A percentile compares a stretch with the other conserved stretches of the same genome.
These are phyloP conservation scores for Falco columbarius DNA, from an alignment of 2,797 vertebrate species.

Conservation along the genomic window DNA sequence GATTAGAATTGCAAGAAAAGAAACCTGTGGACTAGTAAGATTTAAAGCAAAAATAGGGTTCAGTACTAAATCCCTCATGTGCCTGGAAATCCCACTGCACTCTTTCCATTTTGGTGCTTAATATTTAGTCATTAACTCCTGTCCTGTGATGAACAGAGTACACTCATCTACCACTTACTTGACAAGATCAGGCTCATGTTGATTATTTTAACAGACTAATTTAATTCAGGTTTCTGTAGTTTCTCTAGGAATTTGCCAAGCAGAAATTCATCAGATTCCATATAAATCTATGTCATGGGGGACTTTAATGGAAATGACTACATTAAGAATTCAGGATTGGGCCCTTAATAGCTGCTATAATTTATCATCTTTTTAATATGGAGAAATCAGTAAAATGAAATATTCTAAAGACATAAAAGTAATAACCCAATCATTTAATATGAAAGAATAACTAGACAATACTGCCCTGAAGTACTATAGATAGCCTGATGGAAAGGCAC, in stretches of 20 bases:
- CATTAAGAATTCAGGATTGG: conserved; percentile 67
- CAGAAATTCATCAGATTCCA: conserved; percentile 62
- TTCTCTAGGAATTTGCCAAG: conserved; percentile 55
- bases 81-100: conserved; percentile 17
- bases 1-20: not conserved
- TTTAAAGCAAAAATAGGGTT: not conserved
- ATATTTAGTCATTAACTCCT: conserved; percentile 55
- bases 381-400: conserved; percentile 60
- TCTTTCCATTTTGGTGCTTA: conserved; percentile 10
- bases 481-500: not conserved
- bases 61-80: not conserved
- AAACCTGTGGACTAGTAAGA: fast-evolving
- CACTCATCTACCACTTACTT: not conserved
- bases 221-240: conserved; percentile 61
- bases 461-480: conserved; percentile 4
- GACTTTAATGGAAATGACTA: conserved; percentile 51
- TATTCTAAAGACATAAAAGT: conserved; percentile 52
- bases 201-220: conserved; percentile 56
- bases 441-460: conserved; percentile 60
- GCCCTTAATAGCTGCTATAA: conserved; percentile 57
- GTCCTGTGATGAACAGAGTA: not conserved
- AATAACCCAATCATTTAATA: conserved; percentile 67
- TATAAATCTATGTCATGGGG: conserved; percentile 57
- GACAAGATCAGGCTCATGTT: not conserved
- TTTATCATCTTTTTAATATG: conserved; percentile 61